These are phyloP conservation scores for Hydrocynus forskahlii DNA, from an alignment of 2,797 vertebrate species.

Conservation along the genomic window DNA sequence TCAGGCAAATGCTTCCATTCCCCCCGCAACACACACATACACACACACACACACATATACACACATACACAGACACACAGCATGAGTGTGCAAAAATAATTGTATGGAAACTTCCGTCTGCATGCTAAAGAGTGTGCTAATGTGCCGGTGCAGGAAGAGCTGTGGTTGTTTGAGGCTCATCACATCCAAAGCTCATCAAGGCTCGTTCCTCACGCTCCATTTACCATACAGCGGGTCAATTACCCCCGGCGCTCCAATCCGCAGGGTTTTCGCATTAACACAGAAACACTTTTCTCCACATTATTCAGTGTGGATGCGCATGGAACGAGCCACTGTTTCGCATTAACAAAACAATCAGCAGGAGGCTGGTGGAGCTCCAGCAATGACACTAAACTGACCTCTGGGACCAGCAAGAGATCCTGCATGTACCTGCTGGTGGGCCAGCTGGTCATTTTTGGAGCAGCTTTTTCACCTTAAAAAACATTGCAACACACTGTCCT, in stretches of 20 bases:
- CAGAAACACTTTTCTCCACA: constrained; percentile 19
- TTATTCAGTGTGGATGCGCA: constrained; percentile 40
- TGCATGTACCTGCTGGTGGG: neutral
- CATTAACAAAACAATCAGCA: constrained; percentile 41
- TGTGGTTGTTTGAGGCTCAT: constrained; percentile 38
- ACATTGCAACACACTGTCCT: neutral
- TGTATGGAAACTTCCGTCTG: constrained; percentile 19
- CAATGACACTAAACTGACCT: neutral
- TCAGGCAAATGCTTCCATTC: constrained; percentile 8
- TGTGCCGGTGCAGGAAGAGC: constrained; percentile 23
- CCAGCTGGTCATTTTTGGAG: neutral
- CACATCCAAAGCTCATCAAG: constrained; percentile 48
- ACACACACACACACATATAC: neutral
- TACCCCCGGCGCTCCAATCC: constrained; percentile 42
- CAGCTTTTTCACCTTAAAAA: neutral
- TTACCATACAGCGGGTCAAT: constrained; percentile 54
- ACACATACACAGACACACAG: neutral
- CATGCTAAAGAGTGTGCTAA: constrained; percentile 24
- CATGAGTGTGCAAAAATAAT: constrained; percentile 9
- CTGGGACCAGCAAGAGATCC: neutral
- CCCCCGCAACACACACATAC: neutral
- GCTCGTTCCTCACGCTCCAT: constrained; percentile 43
- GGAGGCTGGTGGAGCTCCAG: neutral
- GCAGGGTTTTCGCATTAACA: constrained; percentile 41
- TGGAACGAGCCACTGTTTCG: constrained; percentile 20